Percentiles rank a stretch among this genome's conserved stretches.
Evolutionary conservation across 2,888 invertebrate genomes (phyloP).

Genomic region (Luperina nickerlii): DNA sequence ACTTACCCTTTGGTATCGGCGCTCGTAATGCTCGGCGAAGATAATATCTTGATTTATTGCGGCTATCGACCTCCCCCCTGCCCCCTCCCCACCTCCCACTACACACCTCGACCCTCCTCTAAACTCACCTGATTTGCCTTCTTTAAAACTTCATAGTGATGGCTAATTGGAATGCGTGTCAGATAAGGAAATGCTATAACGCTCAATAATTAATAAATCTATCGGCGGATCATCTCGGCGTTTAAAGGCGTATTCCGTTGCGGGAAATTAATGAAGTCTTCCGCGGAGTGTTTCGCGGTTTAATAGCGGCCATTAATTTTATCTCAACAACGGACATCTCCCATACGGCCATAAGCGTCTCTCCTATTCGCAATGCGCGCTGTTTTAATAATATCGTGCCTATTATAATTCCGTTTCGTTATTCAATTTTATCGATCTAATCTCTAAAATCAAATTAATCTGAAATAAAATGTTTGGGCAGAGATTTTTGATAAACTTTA

Average conservation of each 20-base stretch:
- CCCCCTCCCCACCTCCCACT: constrained; percentile 59
- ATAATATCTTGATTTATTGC: constrained; percentile 89
- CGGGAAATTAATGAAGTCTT: constrained; percentile 89
- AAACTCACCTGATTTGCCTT: constrained; percentile 72
- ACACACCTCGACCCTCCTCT: constrained; percentile 59
- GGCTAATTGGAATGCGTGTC: constrained; percentile 63
- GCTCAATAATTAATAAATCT: constrained; percentile 87
- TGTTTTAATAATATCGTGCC: constrained; percentile 68
- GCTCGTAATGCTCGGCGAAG: constrained; percentile 83
- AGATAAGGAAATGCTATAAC: constrained; percentile 75
- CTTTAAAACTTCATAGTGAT: constrained; percentile 60
- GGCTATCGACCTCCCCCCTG: constrained; percentile 79
- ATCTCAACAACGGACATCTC: constrained; percentile 85
- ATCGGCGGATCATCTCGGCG: constrained; percentile 83
- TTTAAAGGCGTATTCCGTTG: constrained; percentile 85
- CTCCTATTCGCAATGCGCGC: constrained; percentile 71
- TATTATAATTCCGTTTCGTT: constrained; percentile 58
- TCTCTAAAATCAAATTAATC: constrained; percentile 58
- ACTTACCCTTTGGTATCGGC: constrained; percentile 84
- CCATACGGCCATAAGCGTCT: constrained; percentile 64
- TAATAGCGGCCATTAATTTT: constrained; percentile 89
- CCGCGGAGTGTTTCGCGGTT: constrained; percentile 86
- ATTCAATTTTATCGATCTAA: constrained; percentile 52
- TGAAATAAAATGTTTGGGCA: constrained; percentile 40
- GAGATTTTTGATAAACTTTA: constrained; percentile 37